These are phyloP conservation scores for Zaprionus lineosus DNA, from an alignment of 2,888 invertebrate species.

Conservation along the genomic window DNA sequence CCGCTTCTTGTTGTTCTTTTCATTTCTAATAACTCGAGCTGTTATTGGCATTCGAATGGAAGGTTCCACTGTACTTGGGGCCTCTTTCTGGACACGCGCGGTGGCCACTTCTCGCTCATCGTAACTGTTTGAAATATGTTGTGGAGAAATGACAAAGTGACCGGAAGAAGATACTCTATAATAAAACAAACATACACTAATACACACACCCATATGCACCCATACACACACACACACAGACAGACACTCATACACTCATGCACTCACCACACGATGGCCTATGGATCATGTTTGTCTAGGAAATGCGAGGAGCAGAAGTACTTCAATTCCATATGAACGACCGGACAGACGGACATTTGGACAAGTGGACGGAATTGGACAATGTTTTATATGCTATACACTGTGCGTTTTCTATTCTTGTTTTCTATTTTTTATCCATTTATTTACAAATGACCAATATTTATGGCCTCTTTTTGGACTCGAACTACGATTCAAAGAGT, in stretches of 20 bases:
- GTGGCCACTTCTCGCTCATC: slow-evolving; percentile 70
- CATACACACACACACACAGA: too few relatives aligned
- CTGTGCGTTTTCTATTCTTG: slow-evolving; percentile 44
- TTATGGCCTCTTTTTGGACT: slow-evolving; percentile 67
- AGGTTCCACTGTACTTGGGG: slow-evolving; percentile 18
- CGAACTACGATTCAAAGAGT: slow-evolving; percentile 33
- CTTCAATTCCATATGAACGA: slow-evolving; percentile 44
- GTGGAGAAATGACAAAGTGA: slow-evolving; percentile 79
- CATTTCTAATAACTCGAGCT: slow-evolving; percentile 60
- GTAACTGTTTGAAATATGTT: slow-evolving; percentile 77
- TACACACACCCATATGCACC: too few relatives aligned
- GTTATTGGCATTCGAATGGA: slow-evolving; percentile 20
- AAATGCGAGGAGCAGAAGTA: slow-evolving; percentile 32
- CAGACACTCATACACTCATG: too few relatives aligned
- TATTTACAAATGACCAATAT: slow-evolving; percentile 77
- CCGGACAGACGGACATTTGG: too few relatives aligned
- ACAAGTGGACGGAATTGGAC: slow-evolving; percentile 45
- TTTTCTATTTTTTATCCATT: slow-evolving; percentile 50
- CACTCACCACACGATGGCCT: slow-evolving; percentile 9
- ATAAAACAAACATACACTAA: slow-evolving; percentile 65
- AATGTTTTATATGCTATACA: slow-evolving; percentile 66
- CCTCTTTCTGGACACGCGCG: slow-evolving; percentile 53
- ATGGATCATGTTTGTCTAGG: slow-evolving; percentile 59
- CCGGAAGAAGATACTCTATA: slow-evolving; percentile 80
- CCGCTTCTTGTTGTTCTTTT: slow-evolving; percentile 47